Evolutionary conservation across 92 coral and sea anemone genomes (phyloP).

Genomic region (Virgularia gustaviana): DNA sequence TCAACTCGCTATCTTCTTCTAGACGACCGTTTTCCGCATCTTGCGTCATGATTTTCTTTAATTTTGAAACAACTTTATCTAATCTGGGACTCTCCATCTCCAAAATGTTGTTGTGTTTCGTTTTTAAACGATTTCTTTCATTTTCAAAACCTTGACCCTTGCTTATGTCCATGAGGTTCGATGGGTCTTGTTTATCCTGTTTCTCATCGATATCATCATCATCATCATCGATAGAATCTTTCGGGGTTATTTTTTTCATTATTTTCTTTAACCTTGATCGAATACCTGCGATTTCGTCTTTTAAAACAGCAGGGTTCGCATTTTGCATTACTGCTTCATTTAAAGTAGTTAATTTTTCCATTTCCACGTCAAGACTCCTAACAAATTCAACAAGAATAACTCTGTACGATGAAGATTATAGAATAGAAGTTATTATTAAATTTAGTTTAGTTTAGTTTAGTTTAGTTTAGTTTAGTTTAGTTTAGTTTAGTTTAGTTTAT

Average conservation of each 20-base stretch:
- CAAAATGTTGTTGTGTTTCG: not conserved
- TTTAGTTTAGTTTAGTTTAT: too few species aligned
- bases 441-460: too few species aligned
- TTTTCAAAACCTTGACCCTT: conserved; percentile 6
- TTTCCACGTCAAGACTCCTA: conserved; percentile 16
- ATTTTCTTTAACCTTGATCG: conserved; percentile 7
- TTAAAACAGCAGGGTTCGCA: conserved; percentile 7
- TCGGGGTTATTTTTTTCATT: not conserved
- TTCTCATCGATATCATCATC: not conserved
- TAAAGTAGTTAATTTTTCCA: conserved; percentile 14
- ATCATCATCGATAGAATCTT: not conserved
- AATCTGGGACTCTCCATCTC: conserved; percentile 35
- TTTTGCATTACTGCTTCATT: conserved; percentile 17
- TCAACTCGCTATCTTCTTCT: conserved; percentile 28
- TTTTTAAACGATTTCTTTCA: not conserved
- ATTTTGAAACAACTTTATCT: conserved; percentile 37
- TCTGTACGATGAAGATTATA: not conserved
- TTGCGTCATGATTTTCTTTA: conserved; percentile 36
- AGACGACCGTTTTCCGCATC: conserved; percentile 22
- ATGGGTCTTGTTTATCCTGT: not conserved
- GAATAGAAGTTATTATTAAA: not conserved
- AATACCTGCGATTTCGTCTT: conserved; percentile 21
- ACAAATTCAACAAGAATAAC: too few species aligned
- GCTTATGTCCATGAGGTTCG: not conserved
- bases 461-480: too few species aligned